Base-by-base conservation (phyloP, 2,797 vertebrate species). In the Darevskia mixta region DNA sequence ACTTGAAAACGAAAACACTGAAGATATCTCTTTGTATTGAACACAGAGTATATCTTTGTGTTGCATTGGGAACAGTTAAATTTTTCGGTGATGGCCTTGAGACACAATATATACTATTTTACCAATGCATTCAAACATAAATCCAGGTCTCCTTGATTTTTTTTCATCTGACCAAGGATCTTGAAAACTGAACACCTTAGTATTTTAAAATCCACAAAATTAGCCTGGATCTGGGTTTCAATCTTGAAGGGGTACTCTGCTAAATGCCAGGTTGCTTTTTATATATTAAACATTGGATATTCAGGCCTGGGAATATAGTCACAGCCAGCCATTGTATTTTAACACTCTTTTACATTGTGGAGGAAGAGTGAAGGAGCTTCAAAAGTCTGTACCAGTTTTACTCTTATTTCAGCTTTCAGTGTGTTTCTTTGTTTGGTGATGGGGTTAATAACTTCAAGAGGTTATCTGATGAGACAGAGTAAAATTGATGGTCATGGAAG, bases 51-150 rank as follows among this genome's bases (percentile, higher is more conserved):
- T 93, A 94, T 87, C 87, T 35, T 41, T 75, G 49, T 79, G 66
- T 86, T 32, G 55, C 73, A 90, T 73, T 95, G 92, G 83, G 91
- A 92, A 91, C 88, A 94, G 95, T 89, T 88, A 72, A 81, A 8
- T 82, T 69, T 90, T 93, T 95, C 67, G 4, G 18, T 86, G 71
- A 90, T 92, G 90, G 86, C 61, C 85, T 43, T 38, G 86, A 94
- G 92, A 94, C 92, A 90, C 94, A 88, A 85, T 86, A 89, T 95
- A 94, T 91, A 83, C 88, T 35, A 91, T 90, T 90, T 80, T 86
- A 8, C 15, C 87, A 90, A 85, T 77, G 78, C 83, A 1, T 61
- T 41, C 91, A 90, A 89, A 90, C 3, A 77, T 71, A 18, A 9
- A 83, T 29, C 64, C 78, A 38, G 90, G 75, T 55, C 82, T 73